phyloP scores from a whole-genome alignment of 2,113 vertebrate genomes.

The Oxyura jamaicensis region DNA sequence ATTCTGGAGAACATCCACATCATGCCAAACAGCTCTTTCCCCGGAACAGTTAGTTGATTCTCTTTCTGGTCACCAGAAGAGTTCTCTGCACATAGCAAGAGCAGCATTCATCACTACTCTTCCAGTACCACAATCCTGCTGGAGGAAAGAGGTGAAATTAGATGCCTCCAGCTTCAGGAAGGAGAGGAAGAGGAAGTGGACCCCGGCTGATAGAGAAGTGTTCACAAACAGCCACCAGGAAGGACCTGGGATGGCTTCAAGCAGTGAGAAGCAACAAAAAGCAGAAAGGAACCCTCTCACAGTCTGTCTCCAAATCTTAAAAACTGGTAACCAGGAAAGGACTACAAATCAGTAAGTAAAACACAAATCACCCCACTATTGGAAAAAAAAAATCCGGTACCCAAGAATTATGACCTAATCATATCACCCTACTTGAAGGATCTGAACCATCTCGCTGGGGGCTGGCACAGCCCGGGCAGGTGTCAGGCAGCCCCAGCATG shows the following conservation, averaged over 20 bases:
- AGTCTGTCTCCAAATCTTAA: neutral
- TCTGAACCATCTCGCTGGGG: neutral
- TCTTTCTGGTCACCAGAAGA: neutral
- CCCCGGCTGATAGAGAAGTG: neutral
- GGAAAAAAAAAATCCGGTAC: neutral
- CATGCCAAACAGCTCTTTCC: neutral
- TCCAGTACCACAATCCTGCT: neutral
- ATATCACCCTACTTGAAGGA: neutral
- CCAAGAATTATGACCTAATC: neutral
- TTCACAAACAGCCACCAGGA: neutral
- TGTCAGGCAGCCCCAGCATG: neutral
- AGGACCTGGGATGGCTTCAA: neutral
- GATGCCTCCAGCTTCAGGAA: neutral
- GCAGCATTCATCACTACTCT: neutral
- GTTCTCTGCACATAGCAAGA: neutral
- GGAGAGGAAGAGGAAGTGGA: neutral
- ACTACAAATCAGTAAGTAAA: neutral
- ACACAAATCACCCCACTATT: neutral
- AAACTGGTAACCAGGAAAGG: neutral
- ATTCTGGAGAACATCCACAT: neutral
- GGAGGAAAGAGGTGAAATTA: neutral
- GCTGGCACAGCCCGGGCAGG: neutral
- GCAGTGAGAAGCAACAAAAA: neutral
- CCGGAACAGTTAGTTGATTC: neutral
- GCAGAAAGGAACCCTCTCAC: neutral